Evolutionary conservation across 2,113 vertebrate genomes (phyloP), one percentile per base, ranked within the genome.

Genomic region (Gobius niger): DNA sequence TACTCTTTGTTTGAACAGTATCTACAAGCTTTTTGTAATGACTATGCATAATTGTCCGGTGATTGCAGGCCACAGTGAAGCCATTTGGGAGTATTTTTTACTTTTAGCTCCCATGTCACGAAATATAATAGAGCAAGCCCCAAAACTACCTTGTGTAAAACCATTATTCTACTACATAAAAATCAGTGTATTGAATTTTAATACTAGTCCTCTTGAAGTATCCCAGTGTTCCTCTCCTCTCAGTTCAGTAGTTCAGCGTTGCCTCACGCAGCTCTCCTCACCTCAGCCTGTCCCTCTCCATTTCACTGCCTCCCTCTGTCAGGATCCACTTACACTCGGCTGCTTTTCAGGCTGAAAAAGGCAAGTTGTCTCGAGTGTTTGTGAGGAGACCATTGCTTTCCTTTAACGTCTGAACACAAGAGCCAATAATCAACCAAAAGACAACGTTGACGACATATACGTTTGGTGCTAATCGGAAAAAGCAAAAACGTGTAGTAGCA

Each of bases 321-420:
- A 40, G 72, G 85, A 90, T 87, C 83, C 85, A 85, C 89, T 88
- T 88, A 82, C 88, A 85, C 89, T 92, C 91, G 92, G 91, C 92
- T 93, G 93, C 83, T 93, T 82, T 89, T 91, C 90, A 91, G 89
- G 88, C 90, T 82, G 85, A 79, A 91, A 88, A 92, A 89, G 87
- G 89, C 91, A 87, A 87, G 89, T 92, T 92, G 91, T 93, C 91
- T 92, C 24, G 92, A 93, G 93, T 92, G 91, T 93, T 93, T 93
- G 93, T 65, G 77, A 44, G 83, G 87, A 88, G 52, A 34, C 24
- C 89, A 88, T 88, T 92, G 87, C 88, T 87, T 90, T 89, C 85
- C 85, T 87, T 83, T 75, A 84, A 85, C 76, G 87, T 82, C 87
- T 69, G 84, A 91, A 91, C 88, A 66, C 7, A 85, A 86, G 89